Evolutionary conservation across 2,797 vertebrate genomes (phyloP).

Genomic region (Cygnus olor): DNA sequence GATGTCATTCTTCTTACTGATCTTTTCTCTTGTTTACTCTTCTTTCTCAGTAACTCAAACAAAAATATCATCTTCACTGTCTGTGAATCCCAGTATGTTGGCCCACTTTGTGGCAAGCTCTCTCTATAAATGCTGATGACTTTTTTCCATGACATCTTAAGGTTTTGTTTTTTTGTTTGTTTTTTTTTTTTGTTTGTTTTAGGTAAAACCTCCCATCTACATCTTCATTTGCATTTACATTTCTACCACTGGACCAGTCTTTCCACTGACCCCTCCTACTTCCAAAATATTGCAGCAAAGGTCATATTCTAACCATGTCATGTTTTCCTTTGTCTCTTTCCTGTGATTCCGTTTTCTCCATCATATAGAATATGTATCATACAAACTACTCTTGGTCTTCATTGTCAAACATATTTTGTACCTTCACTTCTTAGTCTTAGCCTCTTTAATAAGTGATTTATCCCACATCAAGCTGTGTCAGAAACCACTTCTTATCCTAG

Average conservation of each 20-base stretch:
- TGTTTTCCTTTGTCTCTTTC: neutral
- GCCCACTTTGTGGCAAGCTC: neutral
- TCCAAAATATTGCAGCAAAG: neutral
- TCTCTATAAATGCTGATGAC: neutral
- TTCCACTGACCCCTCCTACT: neutral
- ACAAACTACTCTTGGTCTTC: neutral
- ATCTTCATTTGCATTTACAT: neutral
- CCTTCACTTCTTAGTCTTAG: neutral
- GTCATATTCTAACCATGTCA: neutral
- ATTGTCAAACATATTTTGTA: neutral
- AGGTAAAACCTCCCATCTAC: neutral
- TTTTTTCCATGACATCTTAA: neutral
- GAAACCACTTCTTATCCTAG: neutral
- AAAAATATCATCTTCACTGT: neutral
- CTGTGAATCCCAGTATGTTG: rapidly evolving
- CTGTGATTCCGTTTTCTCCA: neutral
- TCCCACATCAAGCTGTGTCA: neutral
- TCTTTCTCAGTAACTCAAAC: neutral
- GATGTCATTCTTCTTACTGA: neutral
- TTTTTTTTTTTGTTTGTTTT: rapidly evolving
- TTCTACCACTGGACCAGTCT: neutral
- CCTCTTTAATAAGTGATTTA: neutral
- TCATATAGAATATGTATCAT: neutral
- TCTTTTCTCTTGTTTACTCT: neutral
- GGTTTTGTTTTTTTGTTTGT: rapidly evolving